Conservation (phyloP, 2,797 vertebrate species). For the Sus cebifrons region DNA sequence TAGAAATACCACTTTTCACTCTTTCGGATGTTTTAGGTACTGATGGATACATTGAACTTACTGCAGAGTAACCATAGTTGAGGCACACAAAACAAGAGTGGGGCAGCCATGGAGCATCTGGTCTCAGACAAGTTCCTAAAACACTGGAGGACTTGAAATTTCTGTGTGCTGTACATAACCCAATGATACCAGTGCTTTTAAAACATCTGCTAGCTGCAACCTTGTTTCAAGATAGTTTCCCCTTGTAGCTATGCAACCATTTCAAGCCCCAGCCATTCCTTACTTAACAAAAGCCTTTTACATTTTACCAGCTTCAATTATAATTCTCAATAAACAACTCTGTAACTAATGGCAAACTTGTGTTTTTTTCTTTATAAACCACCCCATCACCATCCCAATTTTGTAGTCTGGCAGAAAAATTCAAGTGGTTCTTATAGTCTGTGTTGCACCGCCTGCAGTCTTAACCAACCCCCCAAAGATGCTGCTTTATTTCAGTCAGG, state of each 20-base stretch:
- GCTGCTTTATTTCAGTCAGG: neutral
- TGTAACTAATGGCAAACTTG: neutral
- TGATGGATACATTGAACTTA: neutral
- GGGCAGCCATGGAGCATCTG: fast-evolving
- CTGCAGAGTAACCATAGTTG: too few relatives aligned
- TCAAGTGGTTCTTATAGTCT: neutral
- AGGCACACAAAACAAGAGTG: neutral
- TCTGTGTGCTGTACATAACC: neutral
- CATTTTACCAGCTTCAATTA: neutral
- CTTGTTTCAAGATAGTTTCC: neutral
- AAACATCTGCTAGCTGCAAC: neutral
- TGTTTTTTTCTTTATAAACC: neutral
- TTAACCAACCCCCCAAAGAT: neutral
- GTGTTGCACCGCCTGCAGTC: too few relatives aligned
- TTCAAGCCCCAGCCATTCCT: neutral
- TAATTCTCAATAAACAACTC: neutral
- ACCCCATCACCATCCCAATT: too few relatives aligned
- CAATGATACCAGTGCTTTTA: neutral
- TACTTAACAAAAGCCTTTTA: neutral
- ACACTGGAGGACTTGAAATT: neutral
- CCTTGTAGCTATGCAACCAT: neutral
- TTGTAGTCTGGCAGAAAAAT: neutral
- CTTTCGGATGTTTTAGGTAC: neutral
- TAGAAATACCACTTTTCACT: neutral
- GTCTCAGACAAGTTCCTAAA: neutral